These are phyloP conservation scores for Aegypius monachus DNA, from an alignment of 2,113 vertebrate genomes.

Conservation along the genomic window DNA sequence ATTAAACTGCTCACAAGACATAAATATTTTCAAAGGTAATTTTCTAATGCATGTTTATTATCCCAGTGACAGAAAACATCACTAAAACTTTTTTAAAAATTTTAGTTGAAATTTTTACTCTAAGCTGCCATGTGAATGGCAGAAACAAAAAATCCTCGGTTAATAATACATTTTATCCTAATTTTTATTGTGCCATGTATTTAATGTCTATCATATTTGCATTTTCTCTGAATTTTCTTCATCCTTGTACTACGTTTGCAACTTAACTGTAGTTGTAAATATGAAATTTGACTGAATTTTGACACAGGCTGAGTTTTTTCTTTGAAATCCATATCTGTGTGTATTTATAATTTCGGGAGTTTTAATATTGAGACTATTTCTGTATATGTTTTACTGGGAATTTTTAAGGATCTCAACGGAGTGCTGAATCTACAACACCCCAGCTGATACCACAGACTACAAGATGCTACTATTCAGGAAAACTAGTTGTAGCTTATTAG, in stretches of 20 bases:
- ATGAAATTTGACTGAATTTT: not conserved
- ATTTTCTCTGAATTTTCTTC: not conserved
- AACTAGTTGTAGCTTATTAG: not conserved
- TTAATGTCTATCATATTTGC: not conserved
- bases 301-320: not conserved
- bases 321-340: not conserved
- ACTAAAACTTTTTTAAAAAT: not conserved
- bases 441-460: not conserved
- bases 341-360: not conserved
- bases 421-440: not conserved
- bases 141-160: not conserved
- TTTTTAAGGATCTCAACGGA: slow-evolving; percentile 20
- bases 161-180: not conserved
- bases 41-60: not conserved
- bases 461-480: not conserved
- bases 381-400: not conserved
- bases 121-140: not conserved
- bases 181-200: not conserved
- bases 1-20: not conserved
- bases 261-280: not conserved
- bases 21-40: slow-evolving; percentile 29
- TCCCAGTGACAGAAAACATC: not conserved
- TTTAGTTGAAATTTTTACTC: not conserved
- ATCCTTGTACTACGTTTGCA: not conserved
- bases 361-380: slow-evolving; percentile 4